These are phyloP conservation scores for Pyrrhopygopsis socrates DNA, from an alignment of 2,888 invertebrate species.

Conservation along the genomic window DNA sequence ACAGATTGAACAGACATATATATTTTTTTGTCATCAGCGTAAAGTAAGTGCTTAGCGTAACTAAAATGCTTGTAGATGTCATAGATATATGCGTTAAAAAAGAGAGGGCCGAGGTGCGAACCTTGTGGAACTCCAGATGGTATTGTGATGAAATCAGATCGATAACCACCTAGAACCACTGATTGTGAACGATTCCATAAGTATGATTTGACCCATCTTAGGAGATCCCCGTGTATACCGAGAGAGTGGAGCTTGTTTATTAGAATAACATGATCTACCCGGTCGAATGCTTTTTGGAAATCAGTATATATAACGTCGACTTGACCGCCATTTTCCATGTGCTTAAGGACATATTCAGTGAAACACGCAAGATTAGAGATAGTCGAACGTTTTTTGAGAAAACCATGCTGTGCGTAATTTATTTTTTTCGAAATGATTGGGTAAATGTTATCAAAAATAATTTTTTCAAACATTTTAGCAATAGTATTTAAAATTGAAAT, in stretches of 20 bases:
- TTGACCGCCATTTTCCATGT: conserved; percentile 52
- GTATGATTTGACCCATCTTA: too few relatives aligned
- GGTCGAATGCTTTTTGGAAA: conserved; percentile 7
- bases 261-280: conserved; percentile 59
- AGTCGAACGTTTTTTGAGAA: conserved; percentile 35
- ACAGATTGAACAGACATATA: background rate
- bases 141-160: too few relatives aligned
- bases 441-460: background rate
- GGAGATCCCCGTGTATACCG: conserved; percentile 37
- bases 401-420: conserved; percentile 32
- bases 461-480: background rate
- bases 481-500: background rate
- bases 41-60: conserved; percentile 21
- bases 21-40: conserved; percentile 55
- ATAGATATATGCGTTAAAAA: conserved; percentile 36
- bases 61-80: conserved; percentile 25
- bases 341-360: conserved; percentile 4
- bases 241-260: conserved; percentile 45
- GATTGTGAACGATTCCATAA: too few relatives aligned
- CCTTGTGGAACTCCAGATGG: too few relatives aligned
- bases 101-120: conserved; percentile 59
- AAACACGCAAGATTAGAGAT: conserved; percentile 26
- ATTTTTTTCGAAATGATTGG: background rate
- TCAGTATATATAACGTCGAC: conserved; percentile 68
- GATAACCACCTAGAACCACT: too few relatives aligned